Conservation (phyloP, 2,797 vertebrate species). For the Urocyon cinereoargenteus region DNA sequence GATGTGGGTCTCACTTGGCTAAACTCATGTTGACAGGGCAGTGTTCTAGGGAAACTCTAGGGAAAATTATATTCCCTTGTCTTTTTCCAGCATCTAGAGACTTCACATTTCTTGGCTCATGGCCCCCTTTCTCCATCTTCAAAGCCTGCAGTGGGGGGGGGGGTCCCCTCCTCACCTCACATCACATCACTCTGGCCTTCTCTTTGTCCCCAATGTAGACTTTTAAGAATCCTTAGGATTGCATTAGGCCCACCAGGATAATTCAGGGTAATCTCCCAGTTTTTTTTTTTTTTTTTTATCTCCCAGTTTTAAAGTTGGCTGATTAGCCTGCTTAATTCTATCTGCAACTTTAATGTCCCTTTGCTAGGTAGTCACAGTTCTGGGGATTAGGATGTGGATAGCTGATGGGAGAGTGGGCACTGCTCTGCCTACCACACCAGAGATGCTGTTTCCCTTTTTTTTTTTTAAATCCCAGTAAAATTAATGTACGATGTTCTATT, state of each 20-base stretch:
- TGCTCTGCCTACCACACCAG: neutral
- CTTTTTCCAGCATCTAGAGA: constrained; percentile 18
- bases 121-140: neutral
- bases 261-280: neutral
- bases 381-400: neutral
- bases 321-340: constrained; percentile 26
- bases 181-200: neutral
- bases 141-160: neutral
- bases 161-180: neutral
- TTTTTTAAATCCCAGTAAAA: neutral
- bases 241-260: neutral
- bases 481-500: neutral
- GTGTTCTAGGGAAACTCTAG: constrained; percentile 1
- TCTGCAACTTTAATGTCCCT: neutral
- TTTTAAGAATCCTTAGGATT: constrained; percentile 31
- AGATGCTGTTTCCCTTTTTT: constrained; percentile 2
- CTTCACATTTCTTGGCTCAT: neutral
- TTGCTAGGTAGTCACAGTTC: constrained; percentile 6
- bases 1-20: neutral
- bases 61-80: neutral
- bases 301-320: constrained; percentile 39
- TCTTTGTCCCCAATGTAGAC: neutral
- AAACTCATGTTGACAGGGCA: neutral
- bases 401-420: neutral
- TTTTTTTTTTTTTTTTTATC: no score